Evolutionary conservation across 2,797 vertebrate genomes (phyloP), one percentile per base, ranked within the genome.

Genomic region (Acropternis orthonyx): DNA sequence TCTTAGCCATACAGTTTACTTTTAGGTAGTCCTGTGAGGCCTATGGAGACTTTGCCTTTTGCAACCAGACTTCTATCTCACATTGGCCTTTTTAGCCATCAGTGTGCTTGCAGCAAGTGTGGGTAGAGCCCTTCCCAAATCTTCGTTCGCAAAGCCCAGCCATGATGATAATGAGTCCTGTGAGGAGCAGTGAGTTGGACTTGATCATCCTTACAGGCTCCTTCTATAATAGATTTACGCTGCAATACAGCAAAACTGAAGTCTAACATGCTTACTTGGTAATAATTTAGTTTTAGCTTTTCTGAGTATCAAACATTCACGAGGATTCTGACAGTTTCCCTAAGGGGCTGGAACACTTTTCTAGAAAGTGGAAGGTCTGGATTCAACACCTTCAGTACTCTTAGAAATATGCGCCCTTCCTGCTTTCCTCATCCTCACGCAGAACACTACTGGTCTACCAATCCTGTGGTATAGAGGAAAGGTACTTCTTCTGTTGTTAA

Each of bases 1-100:
- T 46, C 20, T 54, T 32, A 41, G 59, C n/a, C 41, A 37, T 30
- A 39, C 0, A 0, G 9, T 56, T 80, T 62, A 51, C 20, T 67
- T 67, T 83, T 13, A 89, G 14, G 34, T 21, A 63, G 27, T 27
- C 12, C 56, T 56, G 32, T 0, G 1, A 85, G 32, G 1, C n/a
- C n/a, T n/a, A n/a, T n/a, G n/a, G n/a, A n/a, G n/a, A n/a, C n/a
- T n/a, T n/a, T n/a, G n/a, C n/a, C n/a, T n/a, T n/a, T n/a, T n/a
- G n/a, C n/a, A n/a, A n/a, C n/a, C n/a, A n/a, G n/a, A n/a, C n/a
- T n/a, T n/a, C n/a, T n/a, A n/a, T n/a, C n/a, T n/a, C n/a, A n/a
- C n/a, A n/a, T n/a, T n/a, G n/a, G n/a, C n/a, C n/a, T n/a, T n/a
- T n/a, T n/a, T n/a, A n/a, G n/a, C n/a, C n/a, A n/a, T n/a, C n/a